Evolutionary conservation across 2,113 vertebrate genomes (phyloP).

Genomic region (Gopherus flavomarginatus): DNA sequence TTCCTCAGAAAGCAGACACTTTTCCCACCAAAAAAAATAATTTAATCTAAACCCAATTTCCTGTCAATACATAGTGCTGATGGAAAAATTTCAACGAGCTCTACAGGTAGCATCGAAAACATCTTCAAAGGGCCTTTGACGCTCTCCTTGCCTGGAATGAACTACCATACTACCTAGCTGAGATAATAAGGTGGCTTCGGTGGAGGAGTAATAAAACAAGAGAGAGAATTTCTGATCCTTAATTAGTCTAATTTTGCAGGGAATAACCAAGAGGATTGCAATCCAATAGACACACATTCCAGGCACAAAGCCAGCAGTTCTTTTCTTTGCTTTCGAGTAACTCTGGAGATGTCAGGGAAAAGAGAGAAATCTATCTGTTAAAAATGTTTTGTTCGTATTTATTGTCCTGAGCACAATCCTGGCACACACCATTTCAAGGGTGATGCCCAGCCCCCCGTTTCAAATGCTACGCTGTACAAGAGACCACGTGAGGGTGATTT

Average conservation of each 20-base stretch:
- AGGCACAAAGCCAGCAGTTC: background rate
- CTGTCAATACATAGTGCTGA: background rate
- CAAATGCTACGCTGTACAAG: background rate
- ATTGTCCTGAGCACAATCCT: rapidly evolving
- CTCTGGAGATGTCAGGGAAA: background rate
- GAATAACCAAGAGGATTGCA: background rate
- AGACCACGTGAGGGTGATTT: background rate
- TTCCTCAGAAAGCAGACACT: background rate
- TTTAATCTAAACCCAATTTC: background rate
- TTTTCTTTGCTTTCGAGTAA: background rate
- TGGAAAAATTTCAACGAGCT: slow-evolving; percentile 3
- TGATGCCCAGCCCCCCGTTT: background rate
- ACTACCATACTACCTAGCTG: background rate
- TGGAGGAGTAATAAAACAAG: background rate
- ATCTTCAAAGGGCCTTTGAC: background rate
- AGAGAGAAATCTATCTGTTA: background rate
- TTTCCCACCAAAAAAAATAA: background rate
- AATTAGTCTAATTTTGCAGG: slow-evolving; percentile 7
- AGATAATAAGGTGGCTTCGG: background rate
- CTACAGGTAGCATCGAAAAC: slow-evolving; percentile 22
- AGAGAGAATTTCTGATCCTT: background rate
- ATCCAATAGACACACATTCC: rapidly evolving
- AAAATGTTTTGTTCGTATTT: background rate
- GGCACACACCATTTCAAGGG: background rate
- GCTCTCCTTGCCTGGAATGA: background rate